Percentiles rank a stretch among this genome's conserved stretches.
These are phyloP conservation scores for Tolypeutes matacus DNA, from an alignment of 2,797 vertebrate genomes.

Conservation along the genomic window DNA sequence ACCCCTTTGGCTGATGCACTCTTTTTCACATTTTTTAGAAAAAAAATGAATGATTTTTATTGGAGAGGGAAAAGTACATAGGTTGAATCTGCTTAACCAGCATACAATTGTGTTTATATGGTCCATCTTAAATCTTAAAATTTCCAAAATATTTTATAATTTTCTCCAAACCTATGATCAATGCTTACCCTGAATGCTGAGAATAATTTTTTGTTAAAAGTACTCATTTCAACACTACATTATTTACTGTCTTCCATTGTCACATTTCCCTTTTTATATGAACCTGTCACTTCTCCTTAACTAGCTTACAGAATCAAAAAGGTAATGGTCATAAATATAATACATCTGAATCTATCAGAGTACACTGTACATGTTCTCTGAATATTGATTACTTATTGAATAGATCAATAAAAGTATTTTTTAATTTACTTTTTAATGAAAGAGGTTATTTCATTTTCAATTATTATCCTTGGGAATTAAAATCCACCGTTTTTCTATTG, in stretches of 20 bases:
- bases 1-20: too few relatives aligned
- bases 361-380: neutral
- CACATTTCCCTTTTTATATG: neutral
- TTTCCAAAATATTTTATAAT: neutral
- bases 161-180: neutral
- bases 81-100: neutral
- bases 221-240: neutral
- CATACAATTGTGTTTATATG: neutral
- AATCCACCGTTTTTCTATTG: neutral
- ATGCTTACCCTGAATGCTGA: neutral
- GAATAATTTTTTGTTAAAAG: neutral
- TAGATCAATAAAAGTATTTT: neutral
- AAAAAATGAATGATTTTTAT: neutral
- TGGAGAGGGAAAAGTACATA: neutral
- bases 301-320: too few relatives aligned
- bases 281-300: neutral
- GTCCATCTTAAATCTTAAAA: neutral
- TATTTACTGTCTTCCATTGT: neutral
- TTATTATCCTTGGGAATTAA: neutral
- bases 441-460: constrained; percentile 1
- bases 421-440: neutral
- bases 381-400: neutral
- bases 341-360: neutral
- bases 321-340: neutral
- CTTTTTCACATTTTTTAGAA: neutral